Evolutionary conservation across 2,888 invertebrate species (phyloP), one percentile per base, ranked within the genome.

Genomic region (Tetragnatha montana): DNA sequence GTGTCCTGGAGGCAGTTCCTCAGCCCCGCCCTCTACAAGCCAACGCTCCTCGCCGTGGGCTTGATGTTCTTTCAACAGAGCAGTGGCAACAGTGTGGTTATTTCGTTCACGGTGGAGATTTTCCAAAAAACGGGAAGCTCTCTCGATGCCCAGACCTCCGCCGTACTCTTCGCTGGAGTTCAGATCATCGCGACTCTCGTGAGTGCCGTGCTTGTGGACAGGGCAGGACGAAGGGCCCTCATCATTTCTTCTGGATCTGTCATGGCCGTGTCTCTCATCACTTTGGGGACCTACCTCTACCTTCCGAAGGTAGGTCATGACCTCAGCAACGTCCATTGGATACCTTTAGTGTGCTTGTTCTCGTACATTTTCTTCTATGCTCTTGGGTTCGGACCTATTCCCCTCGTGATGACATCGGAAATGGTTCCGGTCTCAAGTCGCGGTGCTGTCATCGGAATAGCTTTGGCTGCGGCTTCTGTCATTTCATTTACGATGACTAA

Each of bases 381-480:
- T 3, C 89, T 94, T 7, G 94, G 94, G 19, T 94, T 93, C 93
- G 94, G 94, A 14, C 94, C 94, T 0, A 92, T 94, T 74, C 94
- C 94, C 0, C 92, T 93, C 92, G 92, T 94, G 69, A 92, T 94
- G 80, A 93, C 93, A 92, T 93, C 94, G 2, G 94, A 94, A 92
- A 93, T 94, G 8, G 91, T 92, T 6, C 92, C 96, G 96, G 97
- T 83, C 19, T 14, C 69, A 4, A 86, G 70, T n/a, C 70, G 91
- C 12, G 80, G 89, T 21, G n/a, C 88, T 14, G 83, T 91, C 35
- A 76, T 88, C 14, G 81, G 91, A 4, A 75, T 91, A 12, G 91
- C 91, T 21, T 90, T 91, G 14, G 88, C 86, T n/a, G 73, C 84
- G 10, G 89, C 78, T 19, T 91, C 91, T 74, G 79, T 83, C 14